These are phyloP conservation scores for Gavia stellata DNA, from an alignment of 2,113 vertebrate species.

Conservation along the genomic window DNA sequence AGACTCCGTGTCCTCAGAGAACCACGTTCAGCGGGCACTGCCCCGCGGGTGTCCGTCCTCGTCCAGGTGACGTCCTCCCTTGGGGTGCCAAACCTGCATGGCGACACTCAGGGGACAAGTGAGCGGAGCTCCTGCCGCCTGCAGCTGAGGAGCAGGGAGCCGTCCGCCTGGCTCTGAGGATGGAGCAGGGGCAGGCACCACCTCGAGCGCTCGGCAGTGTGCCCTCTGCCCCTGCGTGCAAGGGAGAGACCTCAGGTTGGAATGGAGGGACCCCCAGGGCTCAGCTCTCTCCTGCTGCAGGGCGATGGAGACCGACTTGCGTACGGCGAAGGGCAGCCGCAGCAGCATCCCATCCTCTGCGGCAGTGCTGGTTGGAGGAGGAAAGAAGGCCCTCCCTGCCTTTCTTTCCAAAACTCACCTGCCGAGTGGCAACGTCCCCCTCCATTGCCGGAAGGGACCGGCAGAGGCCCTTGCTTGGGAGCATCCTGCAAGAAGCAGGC, in stretches of 20 bases:
- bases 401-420: neutral
- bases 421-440: neutral
- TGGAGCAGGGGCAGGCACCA: neutral
- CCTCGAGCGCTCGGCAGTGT: neutral
- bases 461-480: neutral
- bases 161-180: neutral
- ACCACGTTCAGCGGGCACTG: too few species aligned
- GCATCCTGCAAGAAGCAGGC: neutral
- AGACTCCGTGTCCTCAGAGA: too few species aligned
- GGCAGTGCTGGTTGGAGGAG: neutral
- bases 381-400: neutral
- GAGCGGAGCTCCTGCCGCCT: too few species aligned
- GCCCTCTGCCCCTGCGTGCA: too few species aligned
- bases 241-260: too few species aligned
- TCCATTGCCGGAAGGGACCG: fast-evolving
- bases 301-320: neutral
- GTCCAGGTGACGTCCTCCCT: too few species aligned
- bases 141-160: neutral
- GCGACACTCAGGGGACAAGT: too few species aligned
- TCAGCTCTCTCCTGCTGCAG: neutral
- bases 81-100: too few species aligned
- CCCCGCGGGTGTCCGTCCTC: too few species aligned
- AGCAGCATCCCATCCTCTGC: neutral
- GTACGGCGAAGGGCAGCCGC: neutral
- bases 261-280: neutral